Evolutionary conservation across 2,797 vertebrate genomes (phyloP), one percentile per base, ranked within the genome.

Genomic region (Schizopygopsis pylzovi): DNA sequence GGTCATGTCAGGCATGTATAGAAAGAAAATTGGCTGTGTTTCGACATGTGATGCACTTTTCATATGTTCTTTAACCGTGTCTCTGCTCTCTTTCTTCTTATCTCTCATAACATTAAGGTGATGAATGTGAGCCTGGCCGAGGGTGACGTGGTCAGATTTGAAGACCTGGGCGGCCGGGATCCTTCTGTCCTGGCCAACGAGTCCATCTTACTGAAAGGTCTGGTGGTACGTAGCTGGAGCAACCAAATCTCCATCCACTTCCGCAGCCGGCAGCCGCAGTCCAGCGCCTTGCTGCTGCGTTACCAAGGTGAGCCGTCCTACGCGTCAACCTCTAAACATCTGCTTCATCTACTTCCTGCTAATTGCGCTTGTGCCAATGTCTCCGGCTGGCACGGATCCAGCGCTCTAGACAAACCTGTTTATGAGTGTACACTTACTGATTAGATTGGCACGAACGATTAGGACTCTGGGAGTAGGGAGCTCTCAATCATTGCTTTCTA

Each of bases 181-280:
- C 96, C 97, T 4, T 90, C 94, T 6, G 92, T 96, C 28, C 91
- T 99, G 93, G 97, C 97, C 92, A 99, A 99, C 0, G 96, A 98
- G 92, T 97, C 97, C 85, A 97, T 98, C 92, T 94, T 99, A 86
- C 94, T 97, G 90, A 95, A 94, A 56, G 97, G 97, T 12, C 94
- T 98, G 90, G 96, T 99, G 56, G 96, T 99, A 72, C 96, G 97
- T 18, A 98, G 98, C 91, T 96, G 96, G 2, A 97, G 96, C 90
- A 98, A 99, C 91, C 95, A 97, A 93, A 96, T 98, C 81, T 93
- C 95, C 73, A 93, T 99, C 78, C 96, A 89, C 85, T 96, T 97
- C 93, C 96, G 95, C 91, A 97, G 96, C 91, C 90, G 87, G n/a
- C 89, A 25, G 22, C 89, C 94, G 8, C 94, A 91, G 43, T 93